Base-by-base conservation (phyloP, 2,797 vertebrate genomes). In the Aldrovandia affinis region DNA sequence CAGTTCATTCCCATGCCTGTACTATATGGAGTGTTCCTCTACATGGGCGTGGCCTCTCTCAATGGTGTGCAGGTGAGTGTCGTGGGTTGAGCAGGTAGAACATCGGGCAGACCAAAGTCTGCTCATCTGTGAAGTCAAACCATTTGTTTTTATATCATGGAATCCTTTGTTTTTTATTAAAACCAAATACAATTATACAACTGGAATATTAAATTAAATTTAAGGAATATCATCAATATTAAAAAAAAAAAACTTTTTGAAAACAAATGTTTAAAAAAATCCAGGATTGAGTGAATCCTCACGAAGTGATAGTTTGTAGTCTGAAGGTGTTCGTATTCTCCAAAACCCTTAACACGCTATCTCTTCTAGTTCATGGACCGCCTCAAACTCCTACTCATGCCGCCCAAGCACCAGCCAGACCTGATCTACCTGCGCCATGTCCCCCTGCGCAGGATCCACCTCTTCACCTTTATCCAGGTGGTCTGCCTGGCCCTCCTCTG, bases 1-100 rank as follows among this genome's bases (percentile, higher is more conserved):
- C 91, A 99, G 98, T 99, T 98, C 89, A 99, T 99, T 77, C 98
- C 98, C 63, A 99, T 99, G 98, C 98, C 98, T 1, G 98, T 99
- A 59, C 97, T 99, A 36, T 99, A 99, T 0, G 98, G 98, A 0
- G 98, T 99, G 78, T 99, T 99, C 93, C 97, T 99, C 81, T 99
- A 99, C 88, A 99, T 99, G 98, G 98, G 98, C 0, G 98, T 99
- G 2, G 98, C 98, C 0, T 99, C 98, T 0, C 97, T 99, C 84
- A 99, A 98, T 0, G 98, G 98, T 0, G 98, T 99, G 78, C 98
- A 99, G 97, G 98, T 99, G 91, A 94, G 96, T 92, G 78, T 33
- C 33, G 81, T 63, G 28, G 75, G 75, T 3, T 7, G 44, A 15
- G 18, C 42, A 36, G 2, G 8, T 0, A 7, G 18, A 55, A 33